Conservation (phyloP, 2,797 vertebrate species). For the Apogon hyalosoma region DNA sequence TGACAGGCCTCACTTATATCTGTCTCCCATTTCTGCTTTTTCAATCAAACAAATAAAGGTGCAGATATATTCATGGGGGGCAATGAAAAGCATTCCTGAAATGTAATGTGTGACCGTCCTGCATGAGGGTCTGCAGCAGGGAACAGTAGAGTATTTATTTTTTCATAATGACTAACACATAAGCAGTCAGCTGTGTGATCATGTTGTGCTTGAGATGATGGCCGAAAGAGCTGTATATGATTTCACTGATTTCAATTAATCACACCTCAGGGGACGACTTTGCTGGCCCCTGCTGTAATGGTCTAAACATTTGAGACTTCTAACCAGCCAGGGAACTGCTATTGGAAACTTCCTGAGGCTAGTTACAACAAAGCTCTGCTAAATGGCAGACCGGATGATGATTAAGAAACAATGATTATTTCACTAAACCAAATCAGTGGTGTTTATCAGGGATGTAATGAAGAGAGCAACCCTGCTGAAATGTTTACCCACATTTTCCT, state of each 20-base stretch:
- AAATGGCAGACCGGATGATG: constrained; percentile 37
- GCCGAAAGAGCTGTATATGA: constrained; percentile 15
- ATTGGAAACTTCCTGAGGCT: constrained; percentile 50
- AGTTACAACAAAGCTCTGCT: constrained; percentile 23
- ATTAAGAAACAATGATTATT: constrained; percentile 53
- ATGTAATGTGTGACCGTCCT: constrained; percentile 46
- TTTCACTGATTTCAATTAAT: constrained; percentile 27
- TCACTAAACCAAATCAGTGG: constrained; percentile 42
- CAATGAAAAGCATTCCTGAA: constrained; percentile 64
- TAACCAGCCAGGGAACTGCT: constrained; percentile 37
- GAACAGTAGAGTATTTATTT: constrained; percentile 38
- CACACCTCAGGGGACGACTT: constrained; percentile 31
- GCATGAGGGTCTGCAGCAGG: constrained; percentile 45
- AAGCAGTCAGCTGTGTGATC: constrained; percentile 25
- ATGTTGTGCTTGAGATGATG: not conserved
- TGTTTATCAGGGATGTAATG: constrained; percentile 30
- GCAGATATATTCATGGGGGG: constrained; percentile 37
- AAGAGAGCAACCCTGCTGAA: not conserved
- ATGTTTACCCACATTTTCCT: constrained; percentile 30
- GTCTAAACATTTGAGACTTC: constrained; percentile 47
- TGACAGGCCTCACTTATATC: constrained; percentile 44
- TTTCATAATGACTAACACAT: constrained; percentile 25
- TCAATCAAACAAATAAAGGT: constrained; percentile 44
- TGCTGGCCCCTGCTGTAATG: constrained; percentile 33
- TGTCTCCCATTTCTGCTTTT: constrained; percentile 34